Evolutionary conservation across 2,113 vertebrate species (phyloP), one percentile per base, ranked within the genome.

Genomic region (Illadopsis cleaveri): DNA sequence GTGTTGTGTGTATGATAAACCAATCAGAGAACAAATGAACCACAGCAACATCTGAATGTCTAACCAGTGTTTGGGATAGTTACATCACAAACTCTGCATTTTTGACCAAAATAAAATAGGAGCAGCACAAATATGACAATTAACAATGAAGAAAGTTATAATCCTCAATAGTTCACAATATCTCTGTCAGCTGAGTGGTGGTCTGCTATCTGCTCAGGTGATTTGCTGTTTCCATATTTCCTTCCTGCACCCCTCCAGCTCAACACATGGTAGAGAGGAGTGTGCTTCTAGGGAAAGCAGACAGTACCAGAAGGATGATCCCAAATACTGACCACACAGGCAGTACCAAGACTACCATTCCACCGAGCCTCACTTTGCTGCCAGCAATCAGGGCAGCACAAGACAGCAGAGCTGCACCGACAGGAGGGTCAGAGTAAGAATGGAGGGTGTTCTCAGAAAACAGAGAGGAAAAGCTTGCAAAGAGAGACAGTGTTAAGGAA

Each of bases 121-220:
- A 81, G 51, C 22, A 50, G 33, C 44, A 91, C 25, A 48, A 73
- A 77, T 56, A 44, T 31, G 9, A 13, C 14, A 61, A 37, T 64
- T 48, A n/a, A 40, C 17, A 60, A 40, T 21, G 33, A 48, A 71
- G 20, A 33, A 93, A 79, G 17, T 53, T 83, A n/a, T 28, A 72
- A 82, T 12, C 11, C 33, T 69, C 15, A 27, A 0, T 19, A 44
- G 12, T 7, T 73, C 61, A 71, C 48, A 72, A 25, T 2, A 10
- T 37, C 57, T 77, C 69, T 54, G 21, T 23, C 51, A 51, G 10
- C 4, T 53, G 40, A 71, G 20, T 1, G 11, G 15, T 42, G 15
- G 2, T 70, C 72, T 79, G 53, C 37, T 57, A 0, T 8, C 2
- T 76, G 44, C 37, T 0, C 4, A 30, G 37, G n/a, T 0, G 1